Evolutionary conservation across 2,113 vertebrate species (phyloP).

Genomic region (Cyprinodon brontotheroides): DNA sequence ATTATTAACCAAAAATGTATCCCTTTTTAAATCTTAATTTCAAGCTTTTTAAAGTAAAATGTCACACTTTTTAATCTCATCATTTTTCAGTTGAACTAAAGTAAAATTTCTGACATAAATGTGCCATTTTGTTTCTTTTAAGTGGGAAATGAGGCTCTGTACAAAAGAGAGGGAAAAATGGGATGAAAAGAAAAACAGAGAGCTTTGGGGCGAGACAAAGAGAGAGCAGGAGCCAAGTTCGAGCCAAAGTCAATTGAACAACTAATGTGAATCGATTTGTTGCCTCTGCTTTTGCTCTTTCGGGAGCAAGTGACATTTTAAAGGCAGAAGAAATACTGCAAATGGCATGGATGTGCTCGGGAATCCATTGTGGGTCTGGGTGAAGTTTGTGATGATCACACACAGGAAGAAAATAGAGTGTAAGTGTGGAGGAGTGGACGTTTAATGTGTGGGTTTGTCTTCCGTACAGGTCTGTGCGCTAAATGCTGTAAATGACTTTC

Average conservation of each 20-base stretch:
- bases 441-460: background rate
- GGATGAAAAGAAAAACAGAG: background rate
- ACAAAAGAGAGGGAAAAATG: conserved; percentile 1
- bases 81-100: background rate
- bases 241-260: conserved; percentile 83
- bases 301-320: conserved; percentile 82
- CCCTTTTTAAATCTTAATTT: too few species aligned
- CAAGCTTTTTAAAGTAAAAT: too few species aligned
- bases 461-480: background rate
- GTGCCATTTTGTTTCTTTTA: background rate
- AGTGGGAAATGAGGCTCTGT: background rate
- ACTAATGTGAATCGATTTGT: conserved; percentile 84
- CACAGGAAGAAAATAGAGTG: background rate
- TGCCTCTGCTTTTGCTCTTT: conserved; percentile 75
- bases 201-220: conserved; percentile 29
- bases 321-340: conserved; percentile 72
- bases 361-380: conserved; percentile 42
- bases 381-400: conserved; percentile 31
- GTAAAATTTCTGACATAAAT: background rate
- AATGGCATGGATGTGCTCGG: conserved; percentile 51
- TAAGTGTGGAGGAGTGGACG: conserved; percentile 7
- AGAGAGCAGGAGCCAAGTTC: conserved; percentile 64
- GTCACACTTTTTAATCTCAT: too few species aligned
- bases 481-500: background rate
- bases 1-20: too few species aligned